A percentile compares a stretch with the other conserved stretches of the same genome.
These are phyloP conservation scores for Sialis lutaria DNA, from an alignment of 2,888 invertebrate genomes.

Conservation along the genomic window DNA sequence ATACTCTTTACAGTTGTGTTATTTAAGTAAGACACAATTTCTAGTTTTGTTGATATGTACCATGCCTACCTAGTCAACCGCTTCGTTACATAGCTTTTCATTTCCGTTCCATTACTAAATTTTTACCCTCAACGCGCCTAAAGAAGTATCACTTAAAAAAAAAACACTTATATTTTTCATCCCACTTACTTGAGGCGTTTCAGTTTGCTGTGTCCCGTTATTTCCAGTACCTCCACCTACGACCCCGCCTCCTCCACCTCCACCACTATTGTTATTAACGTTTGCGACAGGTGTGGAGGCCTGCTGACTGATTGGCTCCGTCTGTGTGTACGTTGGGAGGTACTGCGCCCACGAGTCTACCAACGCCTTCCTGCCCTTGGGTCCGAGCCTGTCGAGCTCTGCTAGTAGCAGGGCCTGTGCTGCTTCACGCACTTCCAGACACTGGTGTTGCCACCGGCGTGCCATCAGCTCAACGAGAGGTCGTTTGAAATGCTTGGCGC, in stretches of 20 bases:
- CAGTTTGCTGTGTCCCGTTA: not conserved
- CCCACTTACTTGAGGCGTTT: no score
- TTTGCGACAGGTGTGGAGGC: conserved; percentile 31
- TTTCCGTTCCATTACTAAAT: no score
- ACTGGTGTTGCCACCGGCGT: conserved; percentile 96
- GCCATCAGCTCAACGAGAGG: conserved; percentile 97
- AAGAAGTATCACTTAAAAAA: no score
- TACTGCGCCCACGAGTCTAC: conserved; percentile 95
- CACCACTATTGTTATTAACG: conserved; percentile 14
- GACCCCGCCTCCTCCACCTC: conserved; percentile 5
- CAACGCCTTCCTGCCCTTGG: conserved; percentile 78
- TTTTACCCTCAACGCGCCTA: no score
- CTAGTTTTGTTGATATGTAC: no score
- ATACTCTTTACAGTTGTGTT: no score
- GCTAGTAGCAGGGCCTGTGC: conserved; percentile 90
- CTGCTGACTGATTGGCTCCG: conserved; percentile 59
- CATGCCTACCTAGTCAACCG: no score
- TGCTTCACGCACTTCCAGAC: conserved; percentile 92
- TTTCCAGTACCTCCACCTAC: not conserved
- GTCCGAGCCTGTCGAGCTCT: conserved; percentile 76
- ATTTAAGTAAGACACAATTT: no score
- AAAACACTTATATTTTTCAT: no score
- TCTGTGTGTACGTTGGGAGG: conserved; percentile 72
- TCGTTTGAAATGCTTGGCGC: conserved; percentile 70
- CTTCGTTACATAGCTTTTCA: no score